Base-by-base conservation (phyloP, 2,113 vertebrate species). In the Hemibagrus wyckioides region DNA sequence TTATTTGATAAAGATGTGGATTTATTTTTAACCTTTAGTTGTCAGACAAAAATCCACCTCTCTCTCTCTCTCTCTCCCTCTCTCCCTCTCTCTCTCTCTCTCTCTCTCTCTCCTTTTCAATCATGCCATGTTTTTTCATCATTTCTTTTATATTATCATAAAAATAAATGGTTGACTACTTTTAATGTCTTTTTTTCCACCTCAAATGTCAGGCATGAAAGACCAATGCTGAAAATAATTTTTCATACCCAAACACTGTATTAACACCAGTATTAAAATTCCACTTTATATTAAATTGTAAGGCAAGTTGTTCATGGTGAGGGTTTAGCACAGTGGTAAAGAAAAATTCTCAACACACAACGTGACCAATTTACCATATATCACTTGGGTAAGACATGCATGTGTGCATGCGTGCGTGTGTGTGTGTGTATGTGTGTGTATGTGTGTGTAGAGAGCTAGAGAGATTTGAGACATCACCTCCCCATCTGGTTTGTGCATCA, bases 401-500 rank as follows among this genome's bases (percentile, higher is more conserved):
- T 75, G 57, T 86, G 83, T 88, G 84, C 9, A 67, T 76, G 36
- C 36, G 50, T 19, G 82, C 59, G 44, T 44, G 44, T 36, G 65
- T 15, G 5, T 69, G 56, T 86, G 80, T 88, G 84, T 17, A 75
- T 75, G 41, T 41, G 56, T 17, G 82, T 63, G 41, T 36, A 52
- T 41, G 83, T 8, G 39, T 73, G 21, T 39, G 23, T n/a, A 23
- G 36, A 59, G 19, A 0, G 1, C 21, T 21, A 75, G 25, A 76
- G 73, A 48, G 23, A 76, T 86, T 77, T 86, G 65, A 89, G n/a
- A 88, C 87, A 86, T 84, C 28, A 23, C 63, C 67, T 17, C 25
- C 85, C 90, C 93, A 94, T 94, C 93, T 95, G 93, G 91, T 94
- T 95, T 94, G 85, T 92, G 89, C 92, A 95, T 95, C 92, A 92